These are phyloP conservation scores for Leucania comma DNA, from an alignment of 2,888 invertebrate genomes.

Conservation along the genomic window DNA sequence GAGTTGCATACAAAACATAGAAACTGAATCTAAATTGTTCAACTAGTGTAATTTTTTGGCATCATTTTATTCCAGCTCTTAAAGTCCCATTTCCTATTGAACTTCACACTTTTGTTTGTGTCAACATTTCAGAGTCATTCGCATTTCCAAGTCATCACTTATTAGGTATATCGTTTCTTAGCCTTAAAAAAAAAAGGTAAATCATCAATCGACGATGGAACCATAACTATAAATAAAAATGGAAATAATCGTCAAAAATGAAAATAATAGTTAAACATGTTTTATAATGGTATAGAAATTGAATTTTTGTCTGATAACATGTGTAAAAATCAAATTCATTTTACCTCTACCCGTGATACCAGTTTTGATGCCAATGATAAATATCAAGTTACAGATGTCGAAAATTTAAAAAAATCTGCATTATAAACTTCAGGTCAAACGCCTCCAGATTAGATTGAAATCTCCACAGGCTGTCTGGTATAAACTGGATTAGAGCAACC, in stretches of 20 bases:
- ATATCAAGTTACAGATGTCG: neutral
- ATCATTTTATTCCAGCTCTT: neutral
- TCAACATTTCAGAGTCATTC: neutral
- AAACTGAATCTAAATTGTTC: neutral
- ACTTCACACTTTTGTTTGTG: neutral
- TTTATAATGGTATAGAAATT: neutral
- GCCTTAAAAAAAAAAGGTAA: neutral
- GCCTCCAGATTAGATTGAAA: too few relatives aligned
- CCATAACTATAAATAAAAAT: neutral
- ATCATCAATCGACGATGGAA: too few relatives aligned
- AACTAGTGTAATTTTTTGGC: neutral
- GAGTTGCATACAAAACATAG: neutral
- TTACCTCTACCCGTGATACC: neutral
- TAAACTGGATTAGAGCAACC: too few relatives aligned
- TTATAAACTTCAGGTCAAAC: too few relatives aligned
- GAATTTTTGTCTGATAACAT: neutral
- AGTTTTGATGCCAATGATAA: too few relatives aligned
- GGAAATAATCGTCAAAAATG: neutral
- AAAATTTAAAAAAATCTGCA: neutral
- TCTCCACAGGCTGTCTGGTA: too few relatives aligned
- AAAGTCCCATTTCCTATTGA: neutral
- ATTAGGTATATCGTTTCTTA: neutral
- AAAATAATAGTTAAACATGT: neutral
- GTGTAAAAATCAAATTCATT: slow-evolving; percentile 18
- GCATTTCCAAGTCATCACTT: neutral